Evolutionary conservation across 2,113 vertebrate genomes (phyloP).

Genomic region (Ailurus styani): DNA sequence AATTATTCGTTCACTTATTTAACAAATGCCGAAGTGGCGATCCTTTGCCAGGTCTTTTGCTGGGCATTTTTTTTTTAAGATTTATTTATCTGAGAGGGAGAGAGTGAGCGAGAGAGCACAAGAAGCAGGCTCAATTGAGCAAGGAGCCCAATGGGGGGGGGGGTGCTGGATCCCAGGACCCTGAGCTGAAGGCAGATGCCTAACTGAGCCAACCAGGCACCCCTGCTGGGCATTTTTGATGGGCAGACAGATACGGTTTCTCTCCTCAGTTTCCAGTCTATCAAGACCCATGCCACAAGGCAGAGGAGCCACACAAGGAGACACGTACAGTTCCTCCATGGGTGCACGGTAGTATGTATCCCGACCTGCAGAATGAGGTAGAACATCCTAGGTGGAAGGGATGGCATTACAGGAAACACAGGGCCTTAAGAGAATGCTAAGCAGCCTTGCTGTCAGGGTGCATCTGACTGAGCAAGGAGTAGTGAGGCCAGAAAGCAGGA

Average conservation of each 20-base stretch:
- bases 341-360: not conserved
- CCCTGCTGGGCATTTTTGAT: not conserved
- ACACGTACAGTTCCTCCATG: not conserved
- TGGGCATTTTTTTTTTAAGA: not conserved
- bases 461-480: not conserved
- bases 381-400: not conserved
- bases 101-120: not conserved
- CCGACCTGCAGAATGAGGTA: not conserved
- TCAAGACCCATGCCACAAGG: not conserved
- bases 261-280: not conserved
- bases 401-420: not conserved
- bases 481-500: not conserved
- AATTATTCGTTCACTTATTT: not conserved
- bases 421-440: not conserved
- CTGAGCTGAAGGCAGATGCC: not conserved
- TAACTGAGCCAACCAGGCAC: not conserved
- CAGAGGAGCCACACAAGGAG: not conserved
- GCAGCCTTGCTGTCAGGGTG: not conserved
- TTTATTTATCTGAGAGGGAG: not conserved
- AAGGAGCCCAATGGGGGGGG: not conserved
- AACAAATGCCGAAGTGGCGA: not conserved
- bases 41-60: not conserved
- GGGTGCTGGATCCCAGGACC: not conserved
- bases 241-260: not conserved
- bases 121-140: not conserved